Base-by-base conservation (phyloP, 1,140 invertebrate species). In the Gryon sp. region DNA sequence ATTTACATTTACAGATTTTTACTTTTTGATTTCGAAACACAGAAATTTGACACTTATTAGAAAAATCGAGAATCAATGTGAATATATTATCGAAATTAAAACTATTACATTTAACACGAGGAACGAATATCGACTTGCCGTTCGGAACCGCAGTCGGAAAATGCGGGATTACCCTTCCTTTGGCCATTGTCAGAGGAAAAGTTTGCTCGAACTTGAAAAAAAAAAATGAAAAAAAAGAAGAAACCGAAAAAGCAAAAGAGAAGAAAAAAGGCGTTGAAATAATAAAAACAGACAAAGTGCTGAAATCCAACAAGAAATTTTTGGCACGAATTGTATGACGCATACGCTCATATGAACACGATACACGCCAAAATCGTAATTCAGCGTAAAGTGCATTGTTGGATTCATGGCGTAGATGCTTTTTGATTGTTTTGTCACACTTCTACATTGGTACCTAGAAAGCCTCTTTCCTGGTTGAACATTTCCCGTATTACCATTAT, bases 331-430 rank as follows among this genome's bases (percentile, higher is more conserved):
- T 52, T 60, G 50, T 66, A 65, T 53, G 45, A 52, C 59, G 69
- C 36, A 48, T 73, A 63, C 52, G 70, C 70, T 52, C 60, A 65
- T 52, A 34, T 75, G 45, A 66, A 75, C 72, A 75, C 72, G 46
- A 63, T 55, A 75, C 62, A 75, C 36, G 53, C 57, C 63, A 69
- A 68, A 68, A 48, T 69, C 53, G 60, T 70, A 76, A 76, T 55
- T 76, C 74, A 70, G 59, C 65, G 65, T 76, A 75, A 66, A 75
- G 48, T 80, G 76, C 82, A 82, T 84, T 83, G 82, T 72, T 83
- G 81, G 72, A 65, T 84, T 74, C 81, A 70, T 83, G 82, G 77
- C 79, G 82, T 85, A 84, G 83, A 83, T 80, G 83, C 83, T 85
- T 85, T 82, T 83, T 78, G 81, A 68, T 73, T 84, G 82, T 85